Evolutionary conservation across 2,888 invertebrate species (phyloP).

Genomic region (Alentia gelatinosa): DNA sequence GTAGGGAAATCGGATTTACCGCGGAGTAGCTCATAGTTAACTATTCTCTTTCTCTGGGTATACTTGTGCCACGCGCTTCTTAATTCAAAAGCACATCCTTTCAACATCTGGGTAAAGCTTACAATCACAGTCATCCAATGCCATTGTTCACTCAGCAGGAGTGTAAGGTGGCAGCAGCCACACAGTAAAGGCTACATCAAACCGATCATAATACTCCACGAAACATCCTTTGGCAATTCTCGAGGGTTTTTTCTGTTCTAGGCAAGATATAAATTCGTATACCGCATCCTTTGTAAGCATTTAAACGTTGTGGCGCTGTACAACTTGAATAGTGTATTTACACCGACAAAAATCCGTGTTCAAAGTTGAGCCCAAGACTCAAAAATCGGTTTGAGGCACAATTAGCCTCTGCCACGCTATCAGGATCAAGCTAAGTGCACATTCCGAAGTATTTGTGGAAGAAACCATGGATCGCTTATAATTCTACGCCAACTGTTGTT

Average conservation of each 20-base stretch:
- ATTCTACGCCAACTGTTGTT: no score
- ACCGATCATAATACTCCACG: not conserved
- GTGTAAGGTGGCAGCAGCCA: not conserved
- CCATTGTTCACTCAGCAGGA: not conserved
- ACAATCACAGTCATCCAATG: constrained; percentile 27
- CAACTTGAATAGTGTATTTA: not conserved
- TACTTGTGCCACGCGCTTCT: no score
- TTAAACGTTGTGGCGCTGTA: not conserved
- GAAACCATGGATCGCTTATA: no score
- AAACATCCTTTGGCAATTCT: constrained; percentile 1
- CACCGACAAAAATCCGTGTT: no score
- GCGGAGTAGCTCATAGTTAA: no score
- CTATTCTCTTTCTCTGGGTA: no score
- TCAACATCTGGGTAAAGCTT: not conserved
- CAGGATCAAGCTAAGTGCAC: no score
- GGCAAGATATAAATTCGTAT: not conserved
- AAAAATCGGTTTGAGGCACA: no score
- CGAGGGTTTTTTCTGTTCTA: not conserved
- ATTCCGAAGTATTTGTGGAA: no score
- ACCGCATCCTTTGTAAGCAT: not conserved
- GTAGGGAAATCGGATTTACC: no score
- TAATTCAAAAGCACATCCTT: not conserved
- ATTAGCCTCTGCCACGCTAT: no score
- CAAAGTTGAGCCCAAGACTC: no score
- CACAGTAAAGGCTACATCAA: not conserved